phyloP scores from a whole-genome alignment of 2,888 invertebrate genomes.

The Belgica antarctica region DNA sequence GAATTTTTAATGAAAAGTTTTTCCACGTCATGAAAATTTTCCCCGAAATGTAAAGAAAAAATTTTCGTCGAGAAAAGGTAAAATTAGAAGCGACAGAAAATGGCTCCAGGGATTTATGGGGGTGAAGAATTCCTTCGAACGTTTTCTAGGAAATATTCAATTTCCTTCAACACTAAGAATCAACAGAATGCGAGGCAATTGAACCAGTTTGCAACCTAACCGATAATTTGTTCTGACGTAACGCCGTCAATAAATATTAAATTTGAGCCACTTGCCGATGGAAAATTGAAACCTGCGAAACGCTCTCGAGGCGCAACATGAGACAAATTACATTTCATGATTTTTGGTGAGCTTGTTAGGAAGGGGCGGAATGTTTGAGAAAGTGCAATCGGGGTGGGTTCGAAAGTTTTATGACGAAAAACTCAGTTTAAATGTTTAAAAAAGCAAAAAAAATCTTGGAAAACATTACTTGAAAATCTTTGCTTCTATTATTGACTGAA shows the following conservation, averaged over 20 bases:
- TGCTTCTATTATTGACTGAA: too few species aligned
- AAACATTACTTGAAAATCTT: too few species aligned
- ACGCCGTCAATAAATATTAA: conserved; percentile 33
- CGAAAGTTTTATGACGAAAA: too few species aligned
- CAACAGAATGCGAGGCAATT: conserved; percentile 17
- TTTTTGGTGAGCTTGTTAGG: neutral
- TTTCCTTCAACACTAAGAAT: neutral
- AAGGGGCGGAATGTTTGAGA: neutral
- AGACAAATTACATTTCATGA: conserved; percentile 30
- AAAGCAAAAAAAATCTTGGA: too few species aligned
- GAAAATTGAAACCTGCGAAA: conserved; percentile 17
- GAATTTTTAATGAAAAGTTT: conserved; percentile 31
- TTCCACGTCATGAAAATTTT: conserved; percentile 7
- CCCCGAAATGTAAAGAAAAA: neutral
- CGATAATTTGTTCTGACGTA: conserved; percentile 29
- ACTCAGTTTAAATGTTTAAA: too few species aligned
- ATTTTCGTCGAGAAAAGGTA: conserved; percentile 3
- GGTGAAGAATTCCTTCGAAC: neutral
- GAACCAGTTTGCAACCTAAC: neutral
- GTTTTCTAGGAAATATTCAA: conserved; percentile 6
- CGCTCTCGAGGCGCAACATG: conserved; percentile 18
- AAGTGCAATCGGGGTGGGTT: neutral
- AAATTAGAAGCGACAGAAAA: conserved; percentile 18
- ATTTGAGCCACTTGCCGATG: conserved; percentile 28
- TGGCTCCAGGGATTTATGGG: conserved; percentile 16